Conservation (phyloP, 1,140 invertebrate genomes). For the Drosophila melanogaster region DNA sequence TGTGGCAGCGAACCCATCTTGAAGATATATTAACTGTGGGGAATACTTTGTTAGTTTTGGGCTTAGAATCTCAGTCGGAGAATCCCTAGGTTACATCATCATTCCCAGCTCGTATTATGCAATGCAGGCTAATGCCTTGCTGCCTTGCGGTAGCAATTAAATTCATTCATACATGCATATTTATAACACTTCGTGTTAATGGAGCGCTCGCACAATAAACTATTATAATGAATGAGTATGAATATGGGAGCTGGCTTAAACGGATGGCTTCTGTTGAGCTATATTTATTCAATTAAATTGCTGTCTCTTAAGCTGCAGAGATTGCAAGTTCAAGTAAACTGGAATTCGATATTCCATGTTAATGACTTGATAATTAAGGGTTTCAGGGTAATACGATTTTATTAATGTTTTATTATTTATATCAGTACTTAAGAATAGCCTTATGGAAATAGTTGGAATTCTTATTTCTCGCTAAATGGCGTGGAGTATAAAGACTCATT, state of each 20-base stretch:
- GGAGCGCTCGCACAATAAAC: neutral
- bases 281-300: neutral
- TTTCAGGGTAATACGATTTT: neutral
- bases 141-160: constrained; percentile 4
- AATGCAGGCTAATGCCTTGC: constrained; percentile 1
- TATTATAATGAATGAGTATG: constrained; percentile 22
- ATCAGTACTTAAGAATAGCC: neutral
- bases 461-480: too few relatives aligned
- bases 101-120: constrained; percentile 13
- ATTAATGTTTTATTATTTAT: neutral
- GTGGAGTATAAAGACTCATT: too few relatives aligned
- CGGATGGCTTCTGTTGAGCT: neutral
- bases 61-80: neutral
- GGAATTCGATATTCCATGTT: neutral
- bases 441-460: too few relatives aligned
- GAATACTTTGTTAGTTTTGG: too few relatives aligned
- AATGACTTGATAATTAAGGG: neutral
- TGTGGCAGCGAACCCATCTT: constrained; percentile 88
- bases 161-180: constrained; percentile 33
- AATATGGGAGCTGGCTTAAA: neutral
- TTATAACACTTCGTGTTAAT: constrained; percentile 14
- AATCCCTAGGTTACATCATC: constrained; percentile 17
- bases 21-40: neutral
- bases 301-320: neutral
- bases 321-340: neutral